Base-by-base conservation (phyloP, 2,113 vertebrate species). In the Odobenus rosmarus region DNA sequence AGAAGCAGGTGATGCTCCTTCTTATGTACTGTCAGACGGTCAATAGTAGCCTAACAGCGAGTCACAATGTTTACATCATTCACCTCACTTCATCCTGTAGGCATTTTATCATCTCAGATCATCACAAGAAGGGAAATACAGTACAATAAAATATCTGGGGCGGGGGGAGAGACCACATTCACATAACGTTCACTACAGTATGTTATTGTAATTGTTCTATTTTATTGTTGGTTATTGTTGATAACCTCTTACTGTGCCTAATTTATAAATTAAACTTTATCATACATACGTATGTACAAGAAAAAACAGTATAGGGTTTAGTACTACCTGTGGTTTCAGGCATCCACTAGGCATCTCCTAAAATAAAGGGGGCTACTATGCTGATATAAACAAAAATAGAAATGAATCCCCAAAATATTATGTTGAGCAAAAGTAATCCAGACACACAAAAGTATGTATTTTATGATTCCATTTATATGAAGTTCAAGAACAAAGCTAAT, bases 401-500 rank as follows among this genome's bases (percentile, higher is more conserved):
- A 28, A 85, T 90, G 23, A 85, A 67, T n/a, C 28, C 7, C 14
- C 64, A 42, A 62, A 95, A 33, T 83, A 59, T 51, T 46, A 49
- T n/a, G 14, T 31, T 80, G 7, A 74, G 7, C 23, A 74, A 92
- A 57, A 96, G 19, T n/a, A 59, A 95, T 24, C 36, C 61, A 86
- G 57, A 36, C 33, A 86, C 49, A 77, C 10, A 49, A 67, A 57
- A 10, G 1, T 69, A 82, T 87, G 5, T 36, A 62, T 81, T 53
- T 57, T 28, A 31, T 18, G 33, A 81, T 92, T 74, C 57, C 19
- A 39, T 82, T 95, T 55, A 62, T 31, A 69, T 33, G 5, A 97
- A 62, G 18, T 26, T 79, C 19, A 80, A 93, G 77, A n/a, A 81
- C 7, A 85, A 93, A 93, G 31, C 21, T 85, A 85, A 93, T n/a